phyloP scores from a whole-genome alignment of 2,797 vertebrate species.

The Lutjanus argentimaculatus region DNA sequence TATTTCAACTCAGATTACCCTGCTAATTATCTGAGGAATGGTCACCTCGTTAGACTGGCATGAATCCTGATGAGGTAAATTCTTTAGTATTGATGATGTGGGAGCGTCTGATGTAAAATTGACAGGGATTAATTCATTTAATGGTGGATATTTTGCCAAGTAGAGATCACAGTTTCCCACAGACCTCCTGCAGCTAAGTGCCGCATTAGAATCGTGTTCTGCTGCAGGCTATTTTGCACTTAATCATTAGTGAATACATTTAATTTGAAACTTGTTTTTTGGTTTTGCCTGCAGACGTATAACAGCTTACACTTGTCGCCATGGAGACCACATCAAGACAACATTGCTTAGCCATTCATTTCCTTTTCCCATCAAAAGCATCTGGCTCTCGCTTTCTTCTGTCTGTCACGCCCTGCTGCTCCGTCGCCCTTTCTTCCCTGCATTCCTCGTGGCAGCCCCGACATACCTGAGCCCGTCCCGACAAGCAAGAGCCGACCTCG shows the following conservation, averaged over 20 bases:
- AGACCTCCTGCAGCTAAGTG: constrained; percentile 34
- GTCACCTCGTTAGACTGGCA: constrained; percentile 19
- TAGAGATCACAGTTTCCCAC: constrained; percentile 41
- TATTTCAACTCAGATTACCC: constrained; percentile 27
- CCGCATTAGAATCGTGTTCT: constrained; percentile 36
- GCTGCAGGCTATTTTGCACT: constrained; percentile 54
- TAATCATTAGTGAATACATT: constrained; percentile 62
- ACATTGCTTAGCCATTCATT: constrained; percentile 49
- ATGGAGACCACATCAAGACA: constrained; percentile 60
- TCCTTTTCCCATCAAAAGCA: constrained; percentile 62
- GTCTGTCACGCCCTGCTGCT: constrained; percentile 21
- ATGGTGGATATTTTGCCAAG: constrained; percentile 26
- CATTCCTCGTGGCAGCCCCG: constrained; percentile 55
- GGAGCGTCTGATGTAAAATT: constrained; percentile 54
- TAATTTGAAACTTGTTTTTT: constrained; percentile 57
- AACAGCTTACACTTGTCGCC: constrained; percentile 28
- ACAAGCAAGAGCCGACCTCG: constrained; percentile 47
- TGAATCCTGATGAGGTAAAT: constrained; percentile 40
- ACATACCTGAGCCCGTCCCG: constrained; percentile 71
- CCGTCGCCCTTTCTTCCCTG: background rate
- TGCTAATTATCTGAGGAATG: constrained; percentile 21
- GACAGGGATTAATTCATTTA: constrained; percentile 51
- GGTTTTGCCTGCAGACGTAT: constrained; percentile 49
- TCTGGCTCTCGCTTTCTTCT: constrained; percentile 56
- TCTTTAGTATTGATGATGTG: constrained; percentile 53